These are phyloP conservation scores for Chinchilla lanigera DNA, from an alignment of 2,113 vertebrate species.

Conservation along the genomic window DNA sequence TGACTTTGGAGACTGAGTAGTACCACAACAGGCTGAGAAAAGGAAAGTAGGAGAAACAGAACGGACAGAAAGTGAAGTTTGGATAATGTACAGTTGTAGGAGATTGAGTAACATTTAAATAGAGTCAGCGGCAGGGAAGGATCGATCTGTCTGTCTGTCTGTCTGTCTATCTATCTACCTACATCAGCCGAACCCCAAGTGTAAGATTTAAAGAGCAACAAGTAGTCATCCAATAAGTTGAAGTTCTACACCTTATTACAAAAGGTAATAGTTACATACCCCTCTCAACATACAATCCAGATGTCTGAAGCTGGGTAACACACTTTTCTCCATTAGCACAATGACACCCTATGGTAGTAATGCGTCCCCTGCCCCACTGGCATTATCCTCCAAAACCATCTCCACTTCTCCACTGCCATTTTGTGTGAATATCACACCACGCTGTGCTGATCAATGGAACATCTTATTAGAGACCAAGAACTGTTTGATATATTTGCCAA, in stretches of 20 bases:
- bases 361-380: accelerated
- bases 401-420: background rate
- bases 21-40: background rate
- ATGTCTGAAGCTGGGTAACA: background rate
- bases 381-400: conserved; percentile 21
- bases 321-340: background rate
- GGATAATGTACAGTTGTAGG: background rate
- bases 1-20: background rate
- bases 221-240: background rate
- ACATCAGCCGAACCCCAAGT: background rate
- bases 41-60: background rate
- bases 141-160: background rate
- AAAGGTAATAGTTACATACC: background rate
- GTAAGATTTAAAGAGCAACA: background rate
- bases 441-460: background rate
- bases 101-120: background rate
- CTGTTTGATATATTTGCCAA: conserved; percentile 10
- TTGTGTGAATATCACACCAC: background rate
- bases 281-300: background rate
- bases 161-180: background rate
- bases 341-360: background rate
- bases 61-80: background rate
- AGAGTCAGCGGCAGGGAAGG: background rate
- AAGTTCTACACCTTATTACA: background rate
- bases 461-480: conserved; percentile 4